Conservation (phyloP, 2,113 vertebrate genomes). For the Chionomys nivalis region DNA sequence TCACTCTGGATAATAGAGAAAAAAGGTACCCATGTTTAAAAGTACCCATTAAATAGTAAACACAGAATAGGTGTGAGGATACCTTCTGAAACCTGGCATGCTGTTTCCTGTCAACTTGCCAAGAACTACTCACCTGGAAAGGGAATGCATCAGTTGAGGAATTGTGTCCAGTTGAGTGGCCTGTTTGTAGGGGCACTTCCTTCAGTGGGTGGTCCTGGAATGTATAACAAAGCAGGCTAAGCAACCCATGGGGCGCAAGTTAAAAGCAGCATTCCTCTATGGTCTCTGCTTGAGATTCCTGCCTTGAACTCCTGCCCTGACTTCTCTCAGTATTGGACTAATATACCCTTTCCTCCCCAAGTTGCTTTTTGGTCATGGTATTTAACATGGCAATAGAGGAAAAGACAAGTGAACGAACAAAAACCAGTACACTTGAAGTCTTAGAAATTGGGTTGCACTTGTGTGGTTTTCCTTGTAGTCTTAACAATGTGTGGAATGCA, state of each 20-base stretch:
- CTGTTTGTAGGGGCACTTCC: background rate
- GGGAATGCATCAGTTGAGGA: background rate
- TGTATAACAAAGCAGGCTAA: background rate
- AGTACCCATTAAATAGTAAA: background rate
- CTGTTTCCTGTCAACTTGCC: background rate
- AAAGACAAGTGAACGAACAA: background rate
- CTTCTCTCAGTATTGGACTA: background rate
- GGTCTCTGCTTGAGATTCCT: no score
- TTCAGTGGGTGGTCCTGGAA: background rate
- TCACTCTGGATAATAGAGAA: background rate
- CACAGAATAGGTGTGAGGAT: background rate
- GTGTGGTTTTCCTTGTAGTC: background rate
- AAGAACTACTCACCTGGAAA: background rate
- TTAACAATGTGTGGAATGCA: background rate
- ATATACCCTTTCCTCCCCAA: background rate
- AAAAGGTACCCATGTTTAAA: background rate
- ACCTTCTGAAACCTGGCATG: background rate
- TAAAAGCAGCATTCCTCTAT: background rate
- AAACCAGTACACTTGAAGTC: background rate
- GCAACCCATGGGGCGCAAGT: background rate
- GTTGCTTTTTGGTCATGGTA: background rate
- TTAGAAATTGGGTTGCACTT: constrained; percentile 6
- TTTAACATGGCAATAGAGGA: background rate
- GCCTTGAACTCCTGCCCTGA: background rate
- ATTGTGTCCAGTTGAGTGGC: background rate